A percentile compares a stretch with the other conserved stretches of the same genome.
These are phyloP conservation scores for Exocentrus adspersus DNA, from an alignment of 2,888 invertebrate genomes.

Conservation along the genomic window DNA sequence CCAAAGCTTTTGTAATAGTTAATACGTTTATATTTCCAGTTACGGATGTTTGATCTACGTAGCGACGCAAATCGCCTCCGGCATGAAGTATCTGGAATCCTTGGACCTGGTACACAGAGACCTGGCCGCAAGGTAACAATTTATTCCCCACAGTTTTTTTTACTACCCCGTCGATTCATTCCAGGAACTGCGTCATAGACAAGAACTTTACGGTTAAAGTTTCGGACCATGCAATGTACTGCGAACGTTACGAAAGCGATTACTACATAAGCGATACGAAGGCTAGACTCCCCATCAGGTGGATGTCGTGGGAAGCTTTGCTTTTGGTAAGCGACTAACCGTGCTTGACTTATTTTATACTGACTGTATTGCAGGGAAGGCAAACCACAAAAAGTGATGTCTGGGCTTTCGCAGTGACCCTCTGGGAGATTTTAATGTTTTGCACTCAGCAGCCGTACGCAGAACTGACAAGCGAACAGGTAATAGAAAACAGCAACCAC, in stretches of 20 bases:
- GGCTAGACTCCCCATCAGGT: constrained; percentile 84
- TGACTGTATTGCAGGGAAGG: constrained; percentile 66
- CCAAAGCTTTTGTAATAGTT: constrained; percentile 13
- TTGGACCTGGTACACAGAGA: constrained; percentile 91
- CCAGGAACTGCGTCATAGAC: constrained; percentile 87
- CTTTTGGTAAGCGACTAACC: constrained; percentile 70
- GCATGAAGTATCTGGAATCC: constrained; percentile 93
- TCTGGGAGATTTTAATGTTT: constrained; percentile 88
- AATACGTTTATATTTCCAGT: constrained; percentile 66
- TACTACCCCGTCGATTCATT: no score
- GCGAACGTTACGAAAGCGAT: constrained; percentile 80
- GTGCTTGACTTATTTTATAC: no score
- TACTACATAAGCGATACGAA: constrained; percentile 88
- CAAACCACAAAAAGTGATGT: constrained; percentile 90
- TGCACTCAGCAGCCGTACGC: constrained; percentile 84
- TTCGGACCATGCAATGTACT: constrained; percentile 88
- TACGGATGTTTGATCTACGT: constrained; percentile 87
- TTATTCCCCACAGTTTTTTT: no score
- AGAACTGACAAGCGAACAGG: constrained; percentile 84
- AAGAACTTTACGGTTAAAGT: constrained; percentile 82
- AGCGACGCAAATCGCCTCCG: constrained; percentile 89
- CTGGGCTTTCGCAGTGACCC: constrained; percentile 90
- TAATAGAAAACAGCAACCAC: constrained; percentile 69
- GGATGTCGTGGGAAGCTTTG: constrained; percentile 94
- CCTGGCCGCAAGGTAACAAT: constrained; percentile 80